Conservation (phyloP, 2,113 vertebrate species). For the Sigmodon hispidus region DNA sequence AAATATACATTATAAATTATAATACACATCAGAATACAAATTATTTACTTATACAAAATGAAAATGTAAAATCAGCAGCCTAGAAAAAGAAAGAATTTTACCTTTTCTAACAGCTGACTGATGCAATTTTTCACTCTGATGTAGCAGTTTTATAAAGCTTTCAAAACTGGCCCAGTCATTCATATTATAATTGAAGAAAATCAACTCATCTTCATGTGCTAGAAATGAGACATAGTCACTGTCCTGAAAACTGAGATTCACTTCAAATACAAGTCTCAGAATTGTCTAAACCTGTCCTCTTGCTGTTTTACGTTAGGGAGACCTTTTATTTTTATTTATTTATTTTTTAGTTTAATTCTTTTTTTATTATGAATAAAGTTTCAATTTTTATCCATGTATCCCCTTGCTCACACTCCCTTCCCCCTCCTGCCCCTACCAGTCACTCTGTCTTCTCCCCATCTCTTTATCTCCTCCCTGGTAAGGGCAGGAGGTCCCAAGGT, state of each 20-base stretch:
- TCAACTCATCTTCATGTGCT: background rate
- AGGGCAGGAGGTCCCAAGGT: too few species aligned
- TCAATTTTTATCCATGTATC: too few species aligned
- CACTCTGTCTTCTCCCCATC: too few species aligned
- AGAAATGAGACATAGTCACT: background rate
- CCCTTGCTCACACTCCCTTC: too few species aligned
- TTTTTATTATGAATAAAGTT: too few species aligned
- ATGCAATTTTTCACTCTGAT: conserved; percentile 8
- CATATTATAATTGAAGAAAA: conserved; percentile 43
- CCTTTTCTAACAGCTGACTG: conserved; percentile 29
- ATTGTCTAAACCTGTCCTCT: background rate
- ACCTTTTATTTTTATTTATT: too few species aligned
- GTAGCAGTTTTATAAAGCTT: background rate
- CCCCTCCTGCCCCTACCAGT: too few species aligned
- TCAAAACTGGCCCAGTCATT: conserved; percentile 20
- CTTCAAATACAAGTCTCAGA: conserved; percentile 30
- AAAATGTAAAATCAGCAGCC: conserved; percentile 14
- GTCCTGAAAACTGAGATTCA: conserved; percentile 27
- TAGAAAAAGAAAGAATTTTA: conserved; percentile 28
- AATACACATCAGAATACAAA: conserved; percentile 59
- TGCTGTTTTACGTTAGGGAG: background rate
- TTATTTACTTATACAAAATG: conserved; percentile 37
- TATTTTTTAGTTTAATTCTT: too few species aligned
- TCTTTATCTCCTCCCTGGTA: too few species aligned
- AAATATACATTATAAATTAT: conserved; percentile 30